These are phyloP conservation scores for Eolophus roseicapilla DNA, from an alignment of 2,113 vertebrate species.

Conservation along the genomic window DNA sequence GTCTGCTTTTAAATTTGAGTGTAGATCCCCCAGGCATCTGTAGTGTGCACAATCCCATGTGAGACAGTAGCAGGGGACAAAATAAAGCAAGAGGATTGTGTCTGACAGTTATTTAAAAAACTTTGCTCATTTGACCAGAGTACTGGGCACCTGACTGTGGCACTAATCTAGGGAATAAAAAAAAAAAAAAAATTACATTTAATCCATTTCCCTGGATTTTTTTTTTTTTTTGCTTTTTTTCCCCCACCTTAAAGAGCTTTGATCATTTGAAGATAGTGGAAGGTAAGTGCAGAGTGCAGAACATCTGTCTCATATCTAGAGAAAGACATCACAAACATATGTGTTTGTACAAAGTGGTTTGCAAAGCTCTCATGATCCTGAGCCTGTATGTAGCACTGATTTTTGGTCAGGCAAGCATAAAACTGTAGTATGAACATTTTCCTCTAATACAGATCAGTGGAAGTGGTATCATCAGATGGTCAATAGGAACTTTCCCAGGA, in stretches of 20 bases:
- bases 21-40: not conserved
- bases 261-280: not conserved
- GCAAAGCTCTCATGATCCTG: not conserved
- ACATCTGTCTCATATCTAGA: conserved; percentile 23
- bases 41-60: not conserved
- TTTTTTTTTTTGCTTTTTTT: not conserved
- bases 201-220: not conserved
- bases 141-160: not conserved
- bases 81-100: not conserved
- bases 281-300: not conserved
- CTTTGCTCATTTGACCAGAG: not conserved
- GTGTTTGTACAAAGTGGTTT: conserved; percentile 5
- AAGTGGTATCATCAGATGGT: conserved; percentile 33
- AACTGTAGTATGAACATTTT: conserved; percentile 16
- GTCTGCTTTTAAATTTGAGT: conserved; percentile 21
- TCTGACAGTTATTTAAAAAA: not conserved
- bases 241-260: not conserved
- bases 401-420: conserved; percentile 18
- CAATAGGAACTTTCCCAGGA: not conserved
- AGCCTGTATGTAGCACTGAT: not conserved
- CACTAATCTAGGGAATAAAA: not conserved
- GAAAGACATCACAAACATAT: conserved; percentile 23
- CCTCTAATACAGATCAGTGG: not conserved
- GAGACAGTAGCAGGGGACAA: conserved; percentile 10
- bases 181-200: not conserved